Evolutionary conservation across 2,888 invertebrate genomes (phyloP).

Genomic region (Corythucha ciliata): DNA sequence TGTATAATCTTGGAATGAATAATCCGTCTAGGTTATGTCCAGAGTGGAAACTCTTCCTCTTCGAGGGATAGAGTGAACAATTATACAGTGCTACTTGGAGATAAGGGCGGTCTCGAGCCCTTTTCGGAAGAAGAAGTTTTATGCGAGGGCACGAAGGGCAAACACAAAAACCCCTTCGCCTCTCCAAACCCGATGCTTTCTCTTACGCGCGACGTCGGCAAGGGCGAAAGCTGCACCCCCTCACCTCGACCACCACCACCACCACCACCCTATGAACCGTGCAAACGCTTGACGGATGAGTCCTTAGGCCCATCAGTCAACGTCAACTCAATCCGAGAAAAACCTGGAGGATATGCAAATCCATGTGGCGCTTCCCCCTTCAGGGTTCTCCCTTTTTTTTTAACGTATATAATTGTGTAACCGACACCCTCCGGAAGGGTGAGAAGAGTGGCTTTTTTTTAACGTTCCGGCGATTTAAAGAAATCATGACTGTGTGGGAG

Average conservation of each 20-base stretch:
- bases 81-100: conserved; percentile 26
- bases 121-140: conserved; percentile 14
- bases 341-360: conserved; percentile 26
- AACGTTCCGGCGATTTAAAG: no score
- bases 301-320: conserved; percentile 20
- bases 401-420: no score
- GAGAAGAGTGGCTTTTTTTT: no score
- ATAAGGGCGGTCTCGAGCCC: no score
- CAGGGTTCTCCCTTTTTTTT: no score
- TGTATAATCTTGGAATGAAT: background rate
- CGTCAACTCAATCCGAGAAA: conserved; percentile 25
- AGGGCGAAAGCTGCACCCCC: no score
- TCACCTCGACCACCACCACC: no score
- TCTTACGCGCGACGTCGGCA: no score
- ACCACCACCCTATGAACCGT: no score
- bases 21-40: conserved; percentile 20
- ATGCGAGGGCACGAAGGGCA: conserved; percentile 26
- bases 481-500: no score
- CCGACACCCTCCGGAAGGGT: no score
- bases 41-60: conserved; percentile 18
- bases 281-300: conserved; percentile 26
- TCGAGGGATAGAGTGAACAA: conserved; percentile 23
- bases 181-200: no score
- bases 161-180: conserved; percentile 10
- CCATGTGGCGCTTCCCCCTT: conserved; percentile 6